Evolutionary conservation across 2,797 vertebrate species (phyloP), one percentile per base, ranked within the genome.

Genomic region (Furcifer pardalis): DNA sequence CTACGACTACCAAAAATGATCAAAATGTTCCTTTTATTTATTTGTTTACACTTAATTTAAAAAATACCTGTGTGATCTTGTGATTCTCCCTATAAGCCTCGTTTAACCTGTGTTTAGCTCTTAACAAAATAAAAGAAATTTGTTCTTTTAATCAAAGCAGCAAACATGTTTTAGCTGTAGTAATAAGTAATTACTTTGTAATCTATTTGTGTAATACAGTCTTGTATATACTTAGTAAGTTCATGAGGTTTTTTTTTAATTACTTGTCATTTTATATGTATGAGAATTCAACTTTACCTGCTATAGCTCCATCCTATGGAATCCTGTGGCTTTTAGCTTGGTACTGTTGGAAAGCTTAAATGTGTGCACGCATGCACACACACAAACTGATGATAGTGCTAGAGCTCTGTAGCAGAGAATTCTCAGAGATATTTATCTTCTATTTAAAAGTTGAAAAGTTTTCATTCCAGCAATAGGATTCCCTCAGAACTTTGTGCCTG

Each of bases 21-120:
- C 72, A 75, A 62, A 35, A 84, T 71, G 8, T 13, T 71, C 8
- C 5, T 84, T 84, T 78, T 71, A 40, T 23, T 77, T 71, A 52
- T 23, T 77, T 60, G 23, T 73, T 49, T 75, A 56, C 52, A 68
- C 40, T n/a, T 76, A 76, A 72, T 72, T 6, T 42, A 73, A 82
- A 73, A 84, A 37, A 44, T 44, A 17, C 30, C 46, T 65, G 23
- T 44, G 40, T 69, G 37, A n/a, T 17, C n/a, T 37, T 63, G 4
- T 79, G 44, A 52, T 9, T 75, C 72, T 62, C 73, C 10, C 10
- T 82, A 5, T 72, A 60, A 10, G 37, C 69, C 37, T 73, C 44
- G 44, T 63, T 23, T 74, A 49, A 63, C 44, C 21, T 46, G 37
- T 35, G 74, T 82, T 66, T 83, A 74, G 35, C 21, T 27, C 37